These are phyloP conservation scores for Condylostylus longicornis DNA, from an alignment of 1,140 invertebrate species.

Conservation along the genomic window DNA sequence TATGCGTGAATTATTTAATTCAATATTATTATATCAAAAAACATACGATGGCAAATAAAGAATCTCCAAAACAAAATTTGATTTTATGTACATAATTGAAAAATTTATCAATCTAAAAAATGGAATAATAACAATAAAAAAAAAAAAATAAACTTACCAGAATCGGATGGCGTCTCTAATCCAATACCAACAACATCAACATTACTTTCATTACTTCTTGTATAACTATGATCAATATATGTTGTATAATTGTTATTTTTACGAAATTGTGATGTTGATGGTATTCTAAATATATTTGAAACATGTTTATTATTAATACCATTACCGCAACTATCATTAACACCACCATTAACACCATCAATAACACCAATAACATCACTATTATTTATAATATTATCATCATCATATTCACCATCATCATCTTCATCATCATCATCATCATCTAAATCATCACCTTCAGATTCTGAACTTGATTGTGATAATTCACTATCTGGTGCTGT, in stretches of 20 bases:
- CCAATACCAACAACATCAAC: constrained; percentile 41
- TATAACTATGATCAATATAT: constrained; percentile 55
- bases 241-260: constrained; percentile 16
- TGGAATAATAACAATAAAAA: too few relatives aligned
- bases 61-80: too few relatives aligned
- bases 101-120: too few relatives aligned
- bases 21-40: too few relatives aligned
- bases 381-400: constrained; percentile 6
- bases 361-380: constrained; percentile 25
- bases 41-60: too few relatives aligned
- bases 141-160: constrained; percentile 48
- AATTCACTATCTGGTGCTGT: too few relatives aligned
- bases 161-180: constrained; percentile 71
- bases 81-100: too few relatives aligned
- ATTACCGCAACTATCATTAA: constrained; percentile 2
- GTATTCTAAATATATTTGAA: not conserved
- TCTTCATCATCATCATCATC: constrained; percentile 27
- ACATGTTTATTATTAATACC: not conserved
- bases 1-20: too few relatives aligned
- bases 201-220: constrained; percentile 34
- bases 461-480: constrained; percentile 4
- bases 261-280: constrained; percentile 2
- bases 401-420: constrained; percentile 20
- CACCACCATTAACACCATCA: constrained; percentile 14
- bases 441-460: constrained; percentile 12